Conservation (phyloP, 2,113 vertebrate genomes). For the Xenopus tropicalis region UCB_Xtro_10.0 CM004443.2:152788001-152788500, state of each 20-base stretch:
- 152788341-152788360: constrained; percentile 82
- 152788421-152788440: constrained; percentile 46
- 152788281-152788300: constrained; percentile 70
- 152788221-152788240: constrained; percentile 40
- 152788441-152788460: constrained; percentile 55
- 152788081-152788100: too few species aligned
- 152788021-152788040: too few species aligned
- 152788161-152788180: too few species aligned
- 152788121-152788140: too few species aligned
- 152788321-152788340: constrained; percentile 80
- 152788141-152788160: too few species aligned
- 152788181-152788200: too few species aligned
- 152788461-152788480: constrained; percentile 28
- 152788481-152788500: constrained; percentile 38
- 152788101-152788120: too few species aligned
- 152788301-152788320: constrained; percentile 67
- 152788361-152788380: constrained; percentile 78
- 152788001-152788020: too few species aligned
- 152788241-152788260: constrained; percentile 75
- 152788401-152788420: constrained; percentile 73
- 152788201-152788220: not conserved
- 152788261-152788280: constrained; percentile 79
- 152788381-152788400: constrained; percentile 80
- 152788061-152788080: too few species aligned
- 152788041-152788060: too few species aligned